Evolutionary conservation across 1,140 invertebrate species (phyloP).

Genomic region (Dendrolimus kikuchii): DNA sequence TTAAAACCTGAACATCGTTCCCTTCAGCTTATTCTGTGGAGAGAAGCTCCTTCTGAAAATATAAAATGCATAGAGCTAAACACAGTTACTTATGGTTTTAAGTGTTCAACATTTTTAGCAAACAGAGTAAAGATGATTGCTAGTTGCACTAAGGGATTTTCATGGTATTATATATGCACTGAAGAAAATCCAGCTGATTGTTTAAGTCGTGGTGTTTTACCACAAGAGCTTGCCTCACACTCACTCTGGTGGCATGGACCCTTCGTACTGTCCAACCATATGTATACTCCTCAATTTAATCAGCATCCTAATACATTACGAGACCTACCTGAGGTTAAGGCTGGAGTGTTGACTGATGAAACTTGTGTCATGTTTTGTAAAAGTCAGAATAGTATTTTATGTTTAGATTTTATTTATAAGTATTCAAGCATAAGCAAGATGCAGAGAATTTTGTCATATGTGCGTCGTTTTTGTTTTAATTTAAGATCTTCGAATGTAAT

Average conservation of each 20-base stretch:
- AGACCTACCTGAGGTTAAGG: background rate
- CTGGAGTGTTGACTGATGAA: background rate
- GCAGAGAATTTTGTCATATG: slow-evolving; percentile 3
- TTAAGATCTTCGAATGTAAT: background rate
- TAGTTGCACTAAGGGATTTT: too few relatives aligned
- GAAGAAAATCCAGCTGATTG: background rate
- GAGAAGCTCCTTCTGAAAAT: too few relatives aligned
- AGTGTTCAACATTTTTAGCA: slow-evolving; percentile 9
- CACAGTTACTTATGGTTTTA: too few relatives aligned
- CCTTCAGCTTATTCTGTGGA: too few relatives aligned
- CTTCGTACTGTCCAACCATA: background rate
- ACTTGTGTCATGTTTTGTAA: slow-evolving; percentile 2
- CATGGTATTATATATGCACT: too few relatives aligned
- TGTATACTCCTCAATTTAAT: background rate
- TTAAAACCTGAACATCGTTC: too few relatives aligned
- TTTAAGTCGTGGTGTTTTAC: background rate
- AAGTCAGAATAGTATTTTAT: background rate
- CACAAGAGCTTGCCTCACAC: background rate
- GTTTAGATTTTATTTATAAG: slow-evolving; percentile 2
- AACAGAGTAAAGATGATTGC: too few relatives aligned
- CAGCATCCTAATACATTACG: background rate
- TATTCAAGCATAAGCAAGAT: slow-evolving; percentile 3
- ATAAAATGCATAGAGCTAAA: too few relatives aligned
- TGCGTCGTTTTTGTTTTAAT: slow-evolving; percentile 1
- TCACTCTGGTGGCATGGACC: slow-evolving; percentile 2